Evolutionary conservation across 2,113 vertebrate genomes (phyloP), one percentile per base, ranked within the genome.

Genomic region (Gavialis gangeticus): DNA sequence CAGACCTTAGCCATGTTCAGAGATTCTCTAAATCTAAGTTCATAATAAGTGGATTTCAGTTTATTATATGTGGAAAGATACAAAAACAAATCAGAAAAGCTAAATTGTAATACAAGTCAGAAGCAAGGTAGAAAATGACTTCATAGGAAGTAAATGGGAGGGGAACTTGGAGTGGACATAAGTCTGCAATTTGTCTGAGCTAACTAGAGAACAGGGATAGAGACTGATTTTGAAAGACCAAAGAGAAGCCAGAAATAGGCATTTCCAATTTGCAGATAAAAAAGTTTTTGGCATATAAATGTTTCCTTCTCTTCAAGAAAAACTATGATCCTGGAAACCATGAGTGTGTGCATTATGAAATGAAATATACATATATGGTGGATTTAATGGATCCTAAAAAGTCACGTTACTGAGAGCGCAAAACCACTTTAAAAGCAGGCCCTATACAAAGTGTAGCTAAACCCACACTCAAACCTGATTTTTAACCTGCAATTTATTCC

Each of bases 121-220:
- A 12, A 56, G 64, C 54, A 27, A 77, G 56, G 58, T 77, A 86
- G 58, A 79, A 75, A 88, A 56, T 4, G 3, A 15, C 27, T 82
- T 57, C 63, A 10, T 63, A 12, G 16, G 46, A 18, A 0, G 0
- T 0, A 1, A 66, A 73, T 12, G 7, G 1, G 0, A 30, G 24
- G 24, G 0, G 4, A 69, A n/a, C 28, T 78, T 16, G 2, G 34
- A 46, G 37, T 46, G 24, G n/a, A 5, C n/a, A 37, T 57, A 11
- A 57, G 11, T 10, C 77, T 3, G 64, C 24, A 56, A 22, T 2
- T 55, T 37, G 34, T 79, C 24, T 75, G 14, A 24, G 27, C 56
- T 75, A 10, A 21, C 4, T 2, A 22, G 6, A 75, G 34, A 25
- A 11, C 15, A 46, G 12, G 34, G 22, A 46, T 73, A 37, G 34